Evolutionary conservation across 2,113 vertebrate genomes (phyloP).

Genomic region (Ailurus styani): DNA sequence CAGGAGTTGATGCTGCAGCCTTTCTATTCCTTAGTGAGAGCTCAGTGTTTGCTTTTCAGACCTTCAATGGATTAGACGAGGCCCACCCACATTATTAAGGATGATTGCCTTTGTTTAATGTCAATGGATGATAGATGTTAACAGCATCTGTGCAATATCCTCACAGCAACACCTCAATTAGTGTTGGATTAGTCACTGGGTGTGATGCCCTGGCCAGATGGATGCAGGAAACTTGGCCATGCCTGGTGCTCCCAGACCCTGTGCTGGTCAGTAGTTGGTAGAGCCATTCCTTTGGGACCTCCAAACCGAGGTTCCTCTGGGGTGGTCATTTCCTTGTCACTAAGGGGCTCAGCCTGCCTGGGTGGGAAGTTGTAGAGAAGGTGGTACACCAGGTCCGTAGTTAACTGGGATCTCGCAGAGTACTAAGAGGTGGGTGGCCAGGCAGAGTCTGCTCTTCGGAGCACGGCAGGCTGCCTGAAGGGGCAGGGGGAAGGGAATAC

Average conservation of each 20-base stretch:
- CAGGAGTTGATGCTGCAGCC: neutral
- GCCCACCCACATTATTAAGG: neutral
- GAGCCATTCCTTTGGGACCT: neutral
- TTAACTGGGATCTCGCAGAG: neutral
- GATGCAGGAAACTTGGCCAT: neutral
- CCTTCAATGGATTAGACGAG: neutral
- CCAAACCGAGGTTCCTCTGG: fast-evolving
- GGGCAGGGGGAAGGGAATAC: fast-evolving
- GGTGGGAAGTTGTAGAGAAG: neutral
- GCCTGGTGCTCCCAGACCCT: neutral
- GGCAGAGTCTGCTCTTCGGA: neutral
- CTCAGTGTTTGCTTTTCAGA: neutral
- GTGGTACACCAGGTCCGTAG: fast-evolving
- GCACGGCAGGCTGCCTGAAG: neutral
- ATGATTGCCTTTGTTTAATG: neutral
- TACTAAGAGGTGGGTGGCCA: too few species aligned
- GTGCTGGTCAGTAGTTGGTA: fast-evolving
- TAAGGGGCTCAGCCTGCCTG: neutral
- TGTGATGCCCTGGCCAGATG: fast-evolving
- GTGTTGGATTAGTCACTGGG: neutral
- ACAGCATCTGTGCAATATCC: too few species aligned
- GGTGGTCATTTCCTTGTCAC: fast-evolving
- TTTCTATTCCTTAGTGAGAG: neutral
- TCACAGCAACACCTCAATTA: fast-evolving
- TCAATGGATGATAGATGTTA: neutral